Evolutionary conservation across 2,797 vertebrate species (phyloP), one percentile per base, ranked within the genome.

Genomic region (Apogon talboti): DNA sequence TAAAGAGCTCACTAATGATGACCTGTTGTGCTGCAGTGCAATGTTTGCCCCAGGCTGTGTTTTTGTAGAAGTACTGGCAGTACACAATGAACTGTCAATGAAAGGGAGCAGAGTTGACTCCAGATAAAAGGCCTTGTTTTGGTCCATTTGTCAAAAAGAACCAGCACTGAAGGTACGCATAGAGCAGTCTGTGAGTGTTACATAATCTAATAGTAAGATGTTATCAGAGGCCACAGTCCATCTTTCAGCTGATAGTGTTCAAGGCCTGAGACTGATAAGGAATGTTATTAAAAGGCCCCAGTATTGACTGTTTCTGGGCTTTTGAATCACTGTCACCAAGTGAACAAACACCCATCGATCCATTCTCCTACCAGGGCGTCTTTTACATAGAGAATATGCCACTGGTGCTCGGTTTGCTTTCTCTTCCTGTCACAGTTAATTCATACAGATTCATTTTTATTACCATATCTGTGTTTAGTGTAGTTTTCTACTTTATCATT

Each of bases 201-300:
- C 52, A 72, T 63, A 74, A 73, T 35, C 38, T 42, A 56, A 55
- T 19, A 18, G 18, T 56, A 55, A 30, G 6, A 18, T 46, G 28
- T 57, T 58, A 52, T 59, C 43, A 49, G 46, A 71, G 68, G 62
- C 47, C 76, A 66, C 43, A 46, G 47, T 74, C 59, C 54, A 60
- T 62, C 35, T 50, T 45, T 61, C 38, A 59, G 19, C 46, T 60
- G n/a, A 74, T 1, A 42, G 18, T 7, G n/a, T 41, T 61, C 28
- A 63, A 65, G n/a, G 42, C 45, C 24, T 15, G 46, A 63, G 7
- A 47, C 46, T 55, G 40, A 38, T n/a, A 3, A 30, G 28, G 28
- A 6, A 6, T 14, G 28, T 18, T 11, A 28, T 40, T 55, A 15
- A 35, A 54, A 55, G 18, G 48, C 48, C 21, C 1, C 11, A 13